Conservation (phyloP, 2,797 vertebrate species). For the Syngnathus acus region DNA sequence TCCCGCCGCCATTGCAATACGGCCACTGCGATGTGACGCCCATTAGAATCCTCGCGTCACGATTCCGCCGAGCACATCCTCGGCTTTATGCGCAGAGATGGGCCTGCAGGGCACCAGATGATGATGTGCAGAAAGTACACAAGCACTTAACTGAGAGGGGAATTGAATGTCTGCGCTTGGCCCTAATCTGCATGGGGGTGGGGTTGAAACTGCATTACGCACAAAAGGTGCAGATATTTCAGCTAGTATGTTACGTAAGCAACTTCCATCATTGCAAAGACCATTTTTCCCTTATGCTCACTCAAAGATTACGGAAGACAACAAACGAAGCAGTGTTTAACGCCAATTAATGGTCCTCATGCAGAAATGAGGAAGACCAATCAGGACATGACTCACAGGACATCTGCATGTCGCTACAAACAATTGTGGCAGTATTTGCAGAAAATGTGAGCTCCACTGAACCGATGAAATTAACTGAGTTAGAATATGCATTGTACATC, state of each 20-base stretch:
- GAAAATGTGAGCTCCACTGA: neutral
- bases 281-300: neutral
- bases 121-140: neutral
- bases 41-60: neutral
- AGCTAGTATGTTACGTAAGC: neutral
- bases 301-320: neutral
- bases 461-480: neutral
- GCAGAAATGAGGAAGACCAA: neutral
- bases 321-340: neutral
- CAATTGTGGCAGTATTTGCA: neutral
- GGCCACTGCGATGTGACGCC: neutral
- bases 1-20: neutral
- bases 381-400: neutral
- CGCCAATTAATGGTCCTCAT: neutral
- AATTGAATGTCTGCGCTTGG: conserved; percentile 1
- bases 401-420: neutral
- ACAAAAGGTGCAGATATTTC: conserved; percentile 6
- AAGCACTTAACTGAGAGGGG: conserved; percentile 5
- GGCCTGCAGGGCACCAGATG: conserved; percentile 4
- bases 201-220: neutral
- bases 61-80: neutral
- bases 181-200: conserved; percentile 6
- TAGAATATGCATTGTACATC: neutral
- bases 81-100: neutral
- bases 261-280: no score